A percentile compares a stretch with the other conserved stretches of the same genome.
Conservation (phyloP, 2,888 invertebrate genomes). For the Ischnus inquisitorius region DNA sequence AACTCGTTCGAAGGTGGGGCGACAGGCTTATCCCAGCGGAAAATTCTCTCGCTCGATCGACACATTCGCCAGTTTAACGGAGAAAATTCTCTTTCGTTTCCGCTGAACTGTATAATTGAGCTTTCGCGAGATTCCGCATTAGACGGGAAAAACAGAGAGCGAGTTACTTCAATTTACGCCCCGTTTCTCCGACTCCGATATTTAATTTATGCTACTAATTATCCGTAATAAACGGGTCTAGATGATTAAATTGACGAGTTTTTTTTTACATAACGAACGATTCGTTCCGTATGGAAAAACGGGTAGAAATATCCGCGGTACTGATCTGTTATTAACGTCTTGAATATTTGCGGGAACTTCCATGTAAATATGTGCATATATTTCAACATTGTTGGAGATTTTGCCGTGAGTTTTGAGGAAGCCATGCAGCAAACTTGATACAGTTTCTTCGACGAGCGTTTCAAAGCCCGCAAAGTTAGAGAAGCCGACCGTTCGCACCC, state of each 20-base stretch:
- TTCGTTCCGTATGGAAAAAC: no score
- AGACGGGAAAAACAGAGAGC: not conserved
- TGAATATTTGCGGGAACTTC: not conserved
- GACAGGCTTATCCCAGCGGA: not conserved
- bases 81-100: constrained; percentile 9
- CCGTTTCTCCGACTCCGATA: no score
- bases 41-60: constrained; percentile 65
- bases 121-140: constrained; percentile 30
- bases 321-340: not conserved
- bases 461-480: not conserved
- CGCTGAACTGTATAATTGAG: constrained; percentile 10
- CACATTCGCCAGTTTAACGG: constrained; percentile 41
- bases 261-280: no score
- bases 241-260: no score
- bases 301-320: no score
- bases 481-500: constrained; percentile 27
- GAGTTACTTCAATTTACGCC: not conserved
- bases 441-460: constrained; percentile 1
- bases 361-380: not conserved
- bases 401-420: constrained; percentile 14
- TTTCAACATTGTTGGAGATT: not conserved
- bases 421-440: constrained; percentile 6
- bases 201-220: no score
- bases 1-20: constrained; percentile 57
- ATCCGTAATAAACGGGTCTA: no score